Percentiles rank a stretch among this genome's conserved stretches.
phyloP scores from a whole-genome alignment of 2,797 vertebrate genomes.

The Aulostomus chinensis region DNA sequence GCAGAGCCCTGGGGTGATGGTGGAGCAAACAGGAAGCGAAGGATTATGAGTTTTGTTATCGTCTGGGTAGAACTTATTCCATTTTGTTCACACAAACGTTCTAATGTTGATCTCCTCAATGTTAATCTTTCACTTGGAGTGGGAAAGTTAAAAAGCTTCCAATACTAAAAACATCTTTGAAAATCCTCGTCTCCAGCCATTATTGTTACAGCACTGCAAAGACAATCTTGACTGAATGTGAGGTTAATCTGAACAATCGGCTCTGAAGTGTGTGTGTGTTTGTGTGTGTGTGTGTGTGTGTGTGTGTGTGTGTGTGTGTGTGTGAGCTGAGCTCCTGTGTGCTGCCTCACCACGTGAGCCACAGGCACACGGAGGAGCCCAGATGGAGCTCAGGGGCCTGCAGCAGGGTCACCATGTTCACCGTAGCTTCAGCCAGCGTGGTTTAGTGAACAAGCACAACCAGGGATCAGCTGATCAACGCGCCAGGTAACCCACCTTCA shows the following conservation, averaged over 20 bases:
- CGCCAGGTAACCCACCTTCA: no score
- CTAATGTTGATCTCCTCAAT: conserved; percentile 17
- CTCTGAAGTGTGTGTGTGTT: no score
- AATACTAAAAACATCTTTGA: conserved; percentile 22
- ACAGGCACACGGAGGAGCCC: no score
- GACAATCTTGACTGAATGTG: conserved; percentile 4
- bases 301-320: no score
- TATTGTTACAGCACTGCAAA: conserved; percentile 3
- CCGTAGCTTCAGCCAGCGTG: no score
- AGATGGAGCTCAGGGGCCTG: no score
- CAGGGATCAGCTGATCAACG: no score
- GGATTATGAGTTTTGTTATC: conserved; percentile 32
- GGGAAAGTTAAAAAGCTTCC: conserved; percentile 15
- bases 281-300: no score
- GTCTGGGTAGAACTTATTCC: conserved; percentile 27
- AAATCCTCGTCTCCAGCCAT: conserved; percentile 15
- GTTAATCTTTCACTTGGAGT: conserved; percentile 29
- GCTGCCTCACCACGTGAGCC: no score
- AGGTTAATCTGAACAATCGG: conserved; percentile 9
- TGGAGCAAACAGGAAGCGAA: conserved; percentile 44
- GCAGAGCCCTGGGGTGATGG: conserved; percentile 28
- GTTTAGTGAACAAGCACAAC: no score
- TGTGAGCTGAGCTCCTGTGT: no score
- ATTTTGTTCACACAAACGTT: conserved; percentile 30
- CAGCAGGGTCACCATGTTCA: no score